Evolutionary conservation across 2,888 invertebrate species (phyloP), one percentile per base, ranked within the genome.

Genomic region (Acanthococcus lagerstroemiae): DNA sequence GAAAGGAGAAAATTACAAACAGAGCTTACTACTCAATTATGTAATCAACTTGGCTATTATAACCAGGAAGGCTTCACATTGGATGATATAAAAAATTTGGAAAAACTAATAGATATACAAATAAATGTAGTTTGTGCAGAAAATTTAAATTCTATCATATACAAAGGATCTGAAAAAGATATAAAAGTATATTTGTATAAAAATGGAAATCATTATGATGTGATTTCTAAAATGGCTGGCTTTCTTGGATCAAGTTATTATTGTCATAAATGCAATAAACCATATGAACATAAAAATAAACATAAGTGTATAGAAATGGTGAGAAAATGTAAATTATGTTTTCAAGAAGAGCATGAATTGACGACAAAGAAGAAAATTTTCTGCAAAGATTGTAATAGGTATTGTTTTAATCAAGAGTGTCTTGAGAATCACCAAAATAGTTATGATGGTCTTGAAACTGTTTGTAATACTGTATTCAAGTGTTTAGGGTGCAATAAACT

Each of bases 61-160:
- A 52, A 52, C 44, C 22, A 58, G 22, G 67, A 67, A 52, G 67
- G 60, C 2, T 67, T 58, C 44, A 67, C 58, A 15, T 54, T 67
- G 4, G 58, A 60, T 19, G 58, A 58, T 52, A 60, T 67, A 19
- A 44, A 37, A 58, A 50, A 58, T 58, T 21, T 30, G 37, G 12
- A 9, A 12, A 30, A 30, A 12, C 12, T 30, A 30, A 12, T 30
- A 30, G 37, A 12, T 30, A 30, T 30, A 12, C 37, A 30, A 30
- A 30, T 30, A 30, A 12, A 30, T 9, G 7, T 9, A 30, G 12
- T 30, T 30, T 30, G 6, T 30, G 37, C 6, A 30, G 7, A 30
- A 30, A 30, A 30, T 30, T 6, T 67, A 15, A 58, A 67, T 52
- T 7, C 27, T 52, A 24, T 58, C n/a, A 67, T 67, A 9, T 60